These are phyloP conservation scores for Sipha maydis DNA, from an alignment of 2,888 invertebrate species.

Conservation along the genomic window DNA sequence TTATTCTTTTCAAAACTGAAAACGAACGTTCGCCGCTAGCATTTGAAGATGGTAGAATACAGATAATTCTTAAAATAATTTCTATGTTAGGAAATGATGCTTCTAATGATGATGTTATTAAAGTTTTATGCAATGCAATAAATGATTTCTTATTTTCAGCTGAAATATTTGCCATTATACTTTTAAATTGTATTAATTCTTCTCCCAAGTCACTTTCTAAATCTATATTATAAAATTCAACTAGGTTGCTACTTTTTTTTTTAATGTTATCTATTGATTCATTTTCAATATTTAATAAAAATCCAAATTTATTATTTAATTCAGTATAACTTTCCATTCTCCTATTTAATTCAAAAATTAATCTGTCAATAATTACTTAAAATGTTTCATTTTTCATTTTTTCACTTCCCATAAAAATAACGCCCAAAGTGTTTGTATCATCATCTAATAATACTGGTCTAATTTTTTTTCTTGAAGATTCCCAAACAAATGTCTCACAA, in stretches of 20 bases:
- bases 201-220: too few relatives aligned
- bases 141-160: conserved; percentile 17
- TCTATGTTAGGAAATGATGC: too few relatives aligned
- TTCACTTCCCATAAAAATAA: conserved; percentile 22
- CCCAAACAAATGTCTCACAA: conserved; percentile 32
- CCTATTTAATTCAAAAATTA: conserved; percentile 9
- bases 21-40: background rate
- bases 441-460: conserved; percentile 28
- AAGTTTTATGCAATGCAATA: conserved; percentile 14
- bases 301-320: background rate
- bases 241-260: conserved; percentile 9
- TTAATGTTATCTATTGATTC: conserved; percentile 1
- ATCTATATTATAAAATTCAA: conserved; percentile 12
- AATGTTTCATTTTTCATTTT: conserved; percentile 15
- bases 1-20: conserved; percentile 11
- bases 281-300: conserved; percentile 15
- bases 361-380: conserved; percentile 1
- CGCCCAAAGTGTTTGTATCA: conserved; percentile 6
- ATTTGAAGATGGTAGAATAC: conserved; percentile 7
- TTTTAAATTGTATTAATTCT: conserved; percentile 11
- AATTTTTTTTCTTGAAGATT: conserved; percentile 35
- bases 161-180: conserved; percentile 16
- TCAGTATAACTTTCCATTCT: too few relatives aligned
- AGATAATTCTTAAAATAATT: too few relatives aligned
- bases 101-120: too few relatives aligned